These are phyloP conservation scores for Suillia variegata DNA, from an alignment of 2,888 invertebrate genomes.

Conservation along the genomic window DNA sequence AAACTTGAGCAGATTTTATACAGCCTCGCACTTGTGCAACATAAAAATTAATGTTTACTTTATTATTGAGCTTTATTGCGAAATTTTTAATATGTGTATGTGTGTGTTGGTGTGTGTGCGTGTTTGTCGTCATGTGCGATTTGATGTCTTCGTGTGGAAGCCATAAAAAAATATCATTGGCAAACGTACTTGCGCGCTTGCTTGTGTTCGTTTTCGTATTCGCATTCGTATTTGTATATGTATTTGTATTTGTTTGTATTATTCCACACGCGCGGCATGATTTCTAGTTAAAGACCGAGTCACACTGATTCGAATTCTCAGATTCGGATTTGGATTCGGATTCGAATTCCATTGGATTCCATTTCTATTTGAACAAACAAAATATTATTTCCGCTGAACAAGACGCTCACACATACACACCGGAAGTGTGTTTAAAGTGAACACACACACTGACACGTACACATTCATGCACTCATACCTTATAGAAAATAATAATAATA, in stretches of 20 bases:
- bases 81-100: slow-evolving; percentile 28
- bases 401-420: too few species aligned
- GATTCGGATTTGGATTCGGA: too few species aligned
- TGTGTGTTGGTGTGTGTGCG: slow-evolving; percentile 12
- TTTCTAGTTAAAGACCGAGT: slow-evolving; percentile 18
- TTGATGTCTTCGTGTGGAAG: slow-evolving; percentile 2
- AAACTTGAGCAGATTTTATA: too few species aligned
- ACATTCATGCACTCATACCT: too few species aligned
- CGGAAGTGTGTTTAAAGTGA: slow-evolving; percentile 9
- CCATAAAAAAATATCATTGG: slow-evolving; percentile 9
- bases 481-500: too few species aligned
- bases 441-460: neutral
- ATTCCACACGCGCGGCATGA: slow-evolving; percentile 11
- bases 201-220: too few species aligned
- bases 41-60: slow-evolving; percentile 43
- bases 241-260: too few species aligned
- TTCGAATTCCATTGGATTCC: slow-evolving; percentile 25
- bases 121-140: neutral
- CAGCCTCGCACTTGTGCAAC: slow-evolving; percentile 14
- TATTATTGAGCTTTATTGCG: slow-evolving; percentile 40
- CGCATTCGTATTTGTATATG: too few species aligned
- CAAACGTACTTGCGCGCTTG: too few species aligned
- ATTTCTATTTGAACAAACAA: slow-evolving; percentile 7
- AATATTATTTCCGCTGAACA: slow-evolving; percentile 20
- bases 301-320: too few species aligned